Base-by-base conservation (phyloP, 2,113 vertebrate species). In the Centropristis striata region DNA sequence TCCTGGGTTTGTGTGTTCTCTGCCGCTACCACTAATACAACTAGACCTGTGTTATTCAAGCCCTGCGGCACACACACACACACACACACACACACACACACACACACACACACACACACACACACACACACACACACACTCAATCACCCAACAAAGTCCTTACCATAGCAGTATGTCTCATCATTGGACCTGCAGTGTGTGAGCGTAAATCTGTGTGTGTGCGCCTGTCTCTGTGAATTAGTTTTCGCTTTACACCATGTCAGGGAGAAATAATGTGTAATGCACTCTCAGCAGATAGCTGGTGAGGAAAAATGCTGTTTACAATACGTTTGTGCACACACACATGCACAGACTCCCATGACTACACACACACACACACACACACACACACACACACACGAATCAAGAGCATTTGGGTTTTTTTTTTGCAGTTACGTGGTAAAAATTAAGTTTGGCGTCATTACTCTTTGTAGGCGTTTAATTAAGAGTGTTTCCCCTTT, bases 191-290 rank as follows among this genome's bases (percentile, higher is more conserved):
- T 83, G 86, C 83, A 72, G 76, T 49, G 61, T 89, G 82, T 83
- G 84, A 85, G 84, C 21, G 82, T 91, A 88, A 91, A 90, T 90
- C 79, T 86, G 80, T 81, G 86, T 75, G 86, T 90, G 87, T 87
- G 87, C 28, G 64, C 18, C 67, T 91, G 89, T 92, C 86, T 80
- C 71, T 75, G 87, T 91, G 86, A 91, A 89, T 93, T 89, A 91
- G 87, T 88, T 91, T 89, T 75, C 65, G 9, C 83, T 86, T 91
- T 79, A 81, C 85, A 86, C 78, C 68, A 54, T 90, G 90, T 93
- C 92, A 91, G 83, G 86, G 37, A 80, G 84, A 92, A 92, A 91
- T 91, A 79, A 86, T 89, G 88, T 68, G 81, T 78, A 85, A 87
- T 83, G 84, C 88, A 74, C 60, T 1, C 75, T 93, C 92, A 93